Conservation (phyloP, 64 coral and sea anemone species). For the Actinia equina region DNA sequence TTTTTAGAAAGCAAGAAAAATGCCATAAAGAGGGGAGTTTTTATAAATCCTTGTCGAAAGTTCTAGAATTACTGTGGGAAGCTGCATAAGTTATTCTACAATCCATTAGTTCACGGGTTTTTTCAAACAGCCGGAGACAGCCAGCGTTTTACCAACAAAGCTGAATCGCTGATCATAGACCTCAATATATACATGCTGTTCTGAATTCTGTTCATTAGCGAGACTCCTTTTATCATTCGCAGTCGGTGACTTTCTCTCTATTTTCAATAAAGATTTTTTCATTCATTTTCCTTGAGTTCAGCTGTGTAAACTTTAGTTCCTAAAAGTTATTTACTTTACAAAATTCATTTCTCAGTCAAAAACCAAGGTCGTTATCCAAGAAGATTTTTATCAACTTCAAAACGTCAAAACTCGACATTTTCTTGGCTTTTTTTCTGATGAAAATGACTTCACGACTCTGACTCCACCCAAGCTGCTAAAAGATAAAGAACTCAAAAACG, state of each 20-base stretch:
- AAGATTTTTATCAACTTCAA: background rate
- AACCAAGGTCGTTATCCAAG: background rate
- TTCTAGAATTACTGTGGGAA: no score
- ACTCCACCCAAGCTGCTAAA: background rate
- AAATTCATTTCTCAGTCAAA: background rate
- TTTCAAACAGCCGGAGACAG: background rate
- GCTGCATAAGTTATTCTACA: background rate
- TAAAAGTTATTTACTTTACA: background rate
- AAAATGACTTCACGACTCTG: background rate
- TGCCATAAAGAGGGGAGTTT: no score
- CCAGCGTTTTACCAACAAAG: background rate
- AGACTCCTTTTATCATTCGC: background rate
- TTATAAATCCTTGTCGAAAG: no score
- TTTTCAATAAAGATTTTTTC: background rate
- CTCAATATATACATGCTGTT: background rate
- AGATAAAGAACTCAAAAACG: background rate
- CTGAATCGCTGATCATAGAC: background rate
- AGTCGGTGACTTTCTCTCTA: background rate
- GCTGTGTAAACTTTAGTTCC: background rate
- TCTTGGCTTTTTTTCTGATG: background rate
- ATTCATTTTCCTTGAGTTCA: background rate
- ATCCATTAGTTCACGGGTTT: background rate
- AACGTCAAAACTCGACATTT: background rate
- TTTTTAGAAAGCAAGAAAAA: no score
- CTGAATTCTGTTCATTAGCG: background rate